phyloP scores from a whole-genome alignment of 37 sponge, comb jelly and placozoan genomes.

The Spongilla lacustris region DNA sequence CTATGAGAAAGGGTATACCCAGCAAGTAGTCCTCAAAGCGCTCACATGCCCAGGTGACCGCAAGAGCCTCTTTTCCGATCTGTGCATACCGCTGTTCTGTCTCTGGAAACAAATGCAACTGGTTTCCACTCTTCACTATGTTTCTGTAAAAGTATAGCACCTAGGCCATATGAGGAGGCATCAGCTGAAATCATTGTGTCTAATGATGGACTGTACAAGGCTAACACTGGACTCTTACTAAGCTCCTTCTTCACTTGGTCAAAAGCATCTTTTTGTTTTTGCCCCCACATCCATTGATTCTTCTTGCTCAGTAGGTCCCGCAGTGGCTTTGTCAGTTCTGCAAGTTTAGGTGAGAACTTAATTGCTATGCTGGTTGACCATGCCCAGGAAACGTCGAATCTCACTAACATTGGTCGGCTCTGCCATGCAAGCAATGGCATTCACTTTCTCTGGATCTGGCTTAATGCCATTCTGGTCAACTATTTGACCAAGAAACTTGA shows the following conservation, averaged over 20 bases:
- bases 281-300: conserved; percentile 40
- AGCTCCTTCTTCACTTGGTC: conserved; percentile 30
- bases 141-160: no score
- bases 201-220: conserved; percentile 16
- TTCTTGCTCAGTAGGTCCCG: conserved; percentile 25
- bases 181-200: conserved; percentile 23
- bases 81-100: no score
- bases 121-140: no score
- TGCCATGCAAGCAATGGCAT: conserved; percentile 9
- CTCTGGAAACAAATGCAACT: no score
- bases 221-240: conserved; percentile 9
- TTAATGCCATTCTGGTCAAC: conserved; percentile 14
- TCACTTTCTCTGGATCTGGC: conserved; percentile 46
- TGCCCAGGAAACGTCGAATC: conserved; percentile 38
- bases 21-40: neutral
- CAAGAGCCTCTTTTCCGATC: no score
- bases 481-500: conserved; percentile 52
- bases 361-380: conserved; percentile 38
- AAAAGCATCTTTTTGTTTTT: conserved; percentile 33
- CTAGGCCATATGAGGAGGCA: no score
- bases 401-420: conserved; percentile 25
- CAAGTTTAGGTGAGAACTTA: conserved; percentile 31
- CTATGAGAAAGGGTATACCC: conserved; percentile 23
- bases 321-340: conserved; percentile 25
- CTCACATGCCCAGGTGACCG: conserved; percentile 70